These are phyloP conservation scores for Porites lobata DNA, from an alignment of 92 coral and sea anemone genomes.

Conservation along the genomic window DNA sequence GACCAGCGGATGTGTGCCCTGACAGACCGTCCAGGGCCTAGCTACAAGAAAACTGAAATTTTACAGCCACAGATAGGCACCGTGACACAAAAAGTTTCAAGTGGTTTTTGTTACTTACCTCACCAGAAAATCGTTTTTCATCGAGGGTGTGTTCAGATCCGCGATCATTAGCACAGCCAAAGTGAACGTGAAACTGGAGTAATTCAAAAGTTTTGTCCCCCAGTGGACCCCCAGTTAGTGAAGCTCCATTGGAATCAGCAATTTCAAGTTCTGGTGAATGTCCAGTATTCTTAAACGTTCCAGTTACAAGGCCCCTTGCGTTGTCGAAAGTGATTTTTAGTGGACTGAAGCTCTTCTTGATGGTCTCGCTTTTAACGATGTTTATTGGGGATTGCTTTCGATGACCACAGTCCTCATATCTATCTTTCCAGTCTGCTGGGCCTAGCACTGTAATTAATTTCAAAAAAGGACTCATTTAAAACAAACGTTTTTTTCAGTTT, in stretches of 20 bases:
- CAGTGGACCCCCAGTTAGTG: constrained; percentile 47
- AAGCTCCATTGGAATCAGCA: constrained; percentile 14
- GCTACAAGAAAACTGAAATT: too few relatives aligned
- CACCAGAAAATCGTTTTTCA: constrained; percentile 14
- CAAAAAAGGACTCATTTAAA: too few relatives aligned
- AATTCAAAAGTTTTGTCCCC: neutral
- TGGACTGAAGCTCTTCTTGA: neutral
- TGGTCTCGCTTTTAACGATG: neutral
- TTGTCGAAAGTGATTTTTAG: constrained; percentile 33
- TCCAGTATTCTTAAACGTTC: constrained; percentile 12
- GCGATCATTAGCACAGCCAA: constrained; percentile 32
- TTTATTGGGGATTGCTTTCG: constrained; percentile 51
- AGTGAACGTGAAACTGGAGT: constrained; percentile 60
- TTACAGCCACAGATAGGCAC: too few relatives aligned
- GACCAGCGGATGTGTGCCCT: too few relatives aligned
- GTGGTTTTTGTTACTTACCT: constrained; percentile 22
- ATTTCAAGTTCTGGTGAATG: constrained; percentile 33
- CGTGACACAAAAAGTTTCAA: too few relatives aligned
- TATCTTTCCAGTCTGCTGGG: too few relatives aligned
- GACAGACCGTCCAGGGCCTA: too few relatives aligned
- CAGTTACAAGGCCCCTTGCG: constrained; percentile 33
- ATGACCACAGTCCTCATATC: constrained; percentile 14
- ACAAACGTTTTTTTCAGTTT: too few relatives aligned
- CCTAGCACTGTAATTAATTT: too few relatives aligned
- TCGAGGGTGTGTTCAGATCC: constrained; percentile 58